Evolutionary conservation across 2,113 vertebrate genomes (phyloP).

Genomic region (Eulemur macaco): DNA sequence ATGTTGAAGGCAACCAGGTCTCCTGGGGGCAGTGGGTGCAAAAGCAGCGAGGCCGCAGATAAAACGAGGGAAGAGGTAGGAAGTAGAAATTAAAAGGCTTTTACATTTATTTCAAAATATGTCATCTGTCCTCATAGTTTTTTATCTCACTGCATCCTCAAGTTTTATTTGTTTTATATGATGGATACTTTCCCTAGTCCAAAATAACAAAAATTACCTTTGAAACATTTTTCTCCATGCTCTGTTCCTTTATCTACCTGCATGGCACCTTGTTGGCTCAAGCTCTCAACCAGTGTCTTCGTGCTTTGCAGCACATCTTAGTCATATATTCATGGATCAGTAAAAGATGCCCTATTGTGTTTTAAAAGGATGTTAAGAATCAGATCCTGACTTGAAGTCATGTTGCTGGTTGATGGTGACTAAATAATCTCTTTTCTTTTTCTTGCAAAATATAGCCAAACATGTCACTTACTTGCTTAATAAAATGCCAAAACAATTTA

Average conservation of each 20-base stretch:
- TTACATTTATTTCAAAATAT: not conserved
- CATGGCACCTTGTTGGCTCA: not conserved
- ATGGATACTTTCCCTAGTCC: not conserved
- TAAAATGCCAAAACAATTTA: not conserved
- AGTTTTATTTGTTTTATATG: constrained; percentile 2
- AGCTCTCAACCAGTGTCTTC: not conserved
- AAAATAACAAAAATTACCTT: constrained; percentile 6
- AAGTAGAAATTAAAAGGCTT: not conserved
- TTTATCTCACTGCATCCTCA: not conserved
- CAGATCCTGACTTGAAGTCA: not conserved
- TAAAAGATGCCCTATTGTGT: not conserved
- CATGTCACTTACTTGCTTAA: not conserved
- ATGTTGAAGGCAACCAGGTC: constrained; percentile 33
- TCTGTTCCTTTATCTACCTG: not conserved
- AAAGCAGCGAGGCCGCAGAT: not conserved
- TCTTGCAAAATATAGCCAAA: not conserved
- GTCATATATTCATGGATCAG: not conserved
- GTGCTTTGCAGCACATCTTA: not conserved
- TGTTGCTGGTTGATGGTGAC: not conserved
- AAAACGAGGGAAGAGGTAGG: not conserved
- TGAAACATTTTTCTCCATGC: not conserved
- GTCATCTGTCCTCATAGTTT: not conserved
- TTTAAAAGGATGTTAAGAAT: constrained; percentile 20
- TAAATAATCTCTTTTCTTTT: not conserved
- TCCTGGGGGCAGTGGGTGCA: not conserved